Conservation (phyloP, 2,113 vertebrate species). For the Mormyrus lacerda region DNA sequence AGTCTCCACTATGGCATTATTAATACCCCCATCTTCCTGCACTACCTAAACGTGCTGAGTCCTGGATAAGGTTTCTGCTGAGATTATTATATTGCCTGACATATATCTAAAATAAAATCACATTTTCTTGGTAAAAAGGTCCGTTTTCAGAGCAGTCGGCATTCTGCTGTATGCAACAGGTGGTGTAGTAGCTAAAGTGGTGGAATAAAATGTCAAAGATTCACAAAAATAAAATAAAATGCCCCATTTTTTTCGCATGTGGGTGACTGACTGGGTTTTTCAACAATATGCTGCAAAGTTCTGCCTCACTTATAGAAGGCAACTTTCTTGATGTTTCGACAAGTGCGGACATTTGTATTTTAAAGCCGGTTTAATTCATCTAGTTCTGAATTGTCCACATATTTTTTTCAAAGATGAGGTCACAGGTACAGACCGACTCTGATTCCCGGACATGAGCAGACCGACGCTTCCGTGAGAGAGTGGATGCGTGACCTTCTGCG, state of each 20-base stretch:
- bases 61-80: neutral
- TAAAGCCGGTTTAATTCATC: neutral
- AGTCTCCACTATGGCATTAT: neutral
- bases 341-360: neutral
- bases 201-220: neutral
- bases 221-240: neutral
- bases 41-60: neutral
- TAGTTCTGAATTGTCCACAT: neutral
- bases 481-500: neutral
- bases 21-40: neutral
- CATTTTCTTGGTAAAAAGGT: neutral
- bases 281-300: neutral
- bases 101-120: constrained; percentile 5
- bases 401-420: neutral
- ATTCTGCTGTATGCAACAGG: neutral
- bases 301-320: neutral
- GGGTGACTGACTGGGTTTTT: neutral
- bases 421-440: neutral
- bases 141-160: neutral
- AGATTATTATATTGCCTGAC: neutral
- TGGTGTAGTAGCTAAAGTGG: neutral
- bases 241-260: neutral
- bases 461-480: neutral
- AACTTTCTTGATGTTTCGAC: neutral
- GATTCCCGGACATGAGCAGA: neutral